Evolutionary conservation across 2,797 vertebrate species (phyloP).

Genomic region (Eulemur mongoz): DNA sequence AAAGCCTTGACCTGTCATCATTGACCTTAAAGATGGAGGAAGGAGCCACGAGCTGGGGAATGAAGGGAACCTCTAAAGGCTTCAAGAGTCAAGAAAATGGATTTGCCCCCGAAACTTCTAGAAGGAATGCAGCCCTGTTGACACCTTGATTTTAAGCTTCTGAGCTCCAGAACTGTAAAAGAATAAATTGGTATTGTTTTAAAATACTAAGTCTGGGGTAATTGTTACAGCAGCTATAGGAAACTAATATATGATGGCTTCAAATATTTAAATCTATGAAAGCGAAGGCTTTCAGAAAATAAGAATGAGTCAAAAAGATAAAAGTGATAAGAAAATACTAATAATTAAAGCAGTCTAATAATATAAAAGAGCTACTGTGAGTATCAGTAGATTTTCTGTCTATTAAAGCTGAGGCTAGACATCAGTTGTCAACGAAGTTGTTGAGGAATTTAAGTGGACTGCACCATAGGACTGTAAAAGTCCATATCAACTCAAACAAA

Average conservation of each 20-base stretch:
- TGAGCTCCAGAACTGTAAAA: neutral
- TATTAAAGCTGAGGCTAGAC: neutral
- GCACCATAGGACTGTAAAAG: neutral
- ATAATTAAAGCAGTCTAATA: neutral
- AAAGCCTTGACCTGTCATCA: neutral
- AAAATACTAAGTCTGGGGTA: neutral
- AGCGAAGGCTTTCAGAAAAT: constrained; percentile 20
- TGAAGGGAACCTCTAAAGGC: neutral
- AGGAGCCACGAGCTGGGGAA: neutral
- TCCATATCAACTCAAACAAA: neutral
- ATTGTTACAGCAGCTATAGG: neutral
- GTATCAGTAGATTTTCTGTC: neutral
- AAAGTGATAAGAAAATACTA: neutral
- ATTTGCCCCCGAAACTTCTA: neutral
- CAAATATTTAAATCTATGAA: neutral
- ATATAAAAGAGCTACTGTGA: neutral
- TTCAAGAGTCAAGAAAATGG: neutral
- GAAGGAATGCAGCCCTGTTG: neutral
- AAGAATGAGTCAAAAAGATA: neutral
- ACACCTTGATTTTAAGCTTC: neutral
- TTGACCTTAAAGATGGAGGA: neutral
- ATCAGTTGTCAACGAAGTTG: neutral
- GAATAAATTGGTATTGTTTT: neutral
- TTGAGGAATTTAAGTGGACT: neutral
- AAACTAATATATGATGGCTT: neutral